Percentiles rank a stretch among this genome's conserved stretches.
These are phyloP conservation scores for Melopsittacus undulatus DNA, from an alignment of 2,797 vertebrate genomes.

Conservation along the genomic window DNA sequence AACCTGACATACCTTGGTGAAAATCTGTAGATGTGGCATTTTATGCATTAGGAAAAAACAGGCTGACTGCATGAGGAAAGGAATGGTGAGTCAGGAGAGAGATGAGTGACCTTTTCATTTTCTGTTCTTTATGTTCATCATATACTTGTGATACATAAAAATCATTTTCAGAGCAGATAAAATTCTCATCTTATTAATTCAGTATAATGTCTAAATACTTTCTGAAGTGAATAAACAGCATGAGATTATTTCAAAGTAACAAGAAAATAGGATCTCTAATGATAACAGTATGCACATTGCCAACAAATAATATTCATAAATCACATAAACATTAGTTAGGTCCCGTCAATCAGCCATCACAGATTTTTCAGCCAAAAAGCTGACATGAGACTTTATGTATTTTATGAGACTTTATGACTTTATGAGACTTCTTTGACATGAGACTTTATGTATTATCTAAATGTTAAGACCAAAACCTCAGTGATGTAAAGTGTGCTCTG, in stretches of 20 bases:
- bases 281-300: background rate
- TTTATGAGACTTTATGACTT: background rate
- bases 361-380: background rate
- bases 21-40: constrained; percentile 17
- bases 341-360: background rate
- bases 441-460: background rate
- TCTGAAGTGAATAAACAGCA: background rate
- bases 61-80: background rate
- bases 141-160: background rate
- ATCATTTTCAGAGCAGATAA: constrained; percentile 1
- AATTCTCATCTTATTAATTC: background rate
- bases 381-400: background rate
- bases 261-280: background rate
- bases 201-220: background rate
- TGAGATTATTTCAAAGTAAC: background rate
- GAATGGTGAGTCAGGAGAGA: constrained; percentile 17
- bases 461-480: background rate
- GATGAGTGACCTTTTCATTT: constrained; percentile 37
- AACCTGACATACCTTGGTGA: constrained; percentile 6
- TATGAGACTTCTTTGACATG: background rate
- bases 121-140: background rate
- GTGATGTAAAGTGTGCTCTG: background rate
- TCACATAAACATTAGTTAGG: background rate
- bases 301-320: background rate
- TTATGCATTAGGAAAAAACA: background rate